Evolutionary conservation across 2,797 vertebrate genomes (phyloP).

Genomic region (Falco biarmicus): DNA sequence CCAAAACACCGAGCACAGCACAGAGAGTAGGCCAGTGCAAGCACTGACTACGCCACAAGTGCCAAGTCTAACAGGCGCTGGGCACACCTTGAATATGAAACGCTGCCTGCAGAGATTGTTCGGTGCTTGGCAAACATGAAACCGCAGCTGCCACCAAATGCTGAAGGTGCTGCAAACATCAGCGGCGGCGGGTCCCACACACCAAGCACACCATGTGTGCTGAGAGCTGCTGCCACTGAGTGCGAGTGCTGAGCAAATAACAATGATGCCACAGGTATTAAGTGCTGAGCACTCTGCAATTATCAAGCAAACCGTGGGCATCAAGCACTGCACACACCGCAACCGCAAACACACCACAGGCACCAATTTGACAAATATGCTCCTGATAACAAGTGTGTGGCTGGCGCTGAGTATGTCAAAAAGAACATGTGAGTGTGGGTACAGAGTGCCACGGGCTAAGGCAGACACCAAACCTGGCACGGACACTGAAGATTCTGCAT

Average conservation of each 20-base stretch:
- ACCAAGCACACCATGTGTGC: fast-evolving
- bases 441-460: background rate
- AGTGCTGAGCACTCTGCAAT: slow-evolving; percentile 57
- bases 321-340: background rate
- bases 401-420: background rate
- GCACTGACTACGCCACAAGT: fast-evolving
- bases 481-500: background rate
- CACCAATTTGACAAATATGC: slow-evolving; percentile 46
- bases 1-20: background rate
- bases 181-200: fast-evolving
- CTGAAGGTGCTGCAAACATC: background rate
- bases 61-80: background rate
- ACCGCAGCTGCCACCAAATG: background rate
- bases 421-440: background rate
- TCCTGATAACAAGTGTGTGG: background rate
- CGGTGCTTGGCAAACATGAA: background rate
- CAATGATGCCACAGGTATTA: slow-evolving; percentile 60
- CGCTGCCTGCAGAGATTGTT: background rate
- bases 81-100: background rate
- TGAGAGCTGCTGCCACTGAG: background rate
- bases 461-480: background rate
- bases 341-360: slow-evolving; percentile 47
- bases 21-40: fast-evolving
- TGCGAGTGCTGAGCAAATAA: background rate
- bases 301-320: slow-evolving; percentile 50